Evolutionary conservation across 2,113 vertebrate species (phyloP), one percentile per base, ranked within the genome.

Genomic region (Myrmecobius fasciatus): DNA sequence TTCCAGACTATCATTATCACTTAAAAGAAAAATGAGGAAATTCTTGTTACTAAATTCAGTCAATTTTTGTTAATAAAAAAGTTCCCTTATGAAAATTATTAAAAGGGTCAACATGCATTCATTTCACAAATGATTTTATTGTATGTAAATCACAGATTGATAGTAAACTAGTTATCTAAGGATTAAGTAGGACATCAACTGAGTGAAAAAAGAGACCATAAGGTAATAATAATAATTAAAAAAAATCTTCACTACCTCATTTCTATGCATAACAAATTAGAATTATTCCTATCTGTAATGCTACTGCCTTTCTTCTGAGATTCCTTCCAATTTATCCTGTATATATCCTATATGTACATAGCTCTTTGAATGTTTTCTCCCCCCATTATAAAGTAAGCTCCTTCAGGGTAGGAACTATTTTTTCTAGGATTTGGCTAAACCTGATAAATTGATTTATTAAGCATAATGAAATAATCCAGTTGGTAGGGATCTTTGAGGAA

Each of bases 1-100:
- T 93, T 98, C 98, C 97, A 97, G 97, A 46, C 46, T 95, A 47
- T 98, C 98, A 94, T 98, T 98, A 2, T 97, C 98, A 83, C 99
- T 99, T 97, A 97, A 93, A 94, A 98, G 90, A 93, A 95, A 99
- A 95, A 67, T 36, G 36, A 98, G 56, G 7, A 98, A 96, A 98
- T 46, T 93, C 54, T 7, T 88, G 96, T 97, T 95, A 94, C 31
- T 8, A 2, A 26, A 5, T 95, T 75, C 91, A 24, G 17, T 75
- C 28, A 9, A 8, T 2, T 3, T 0, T 14, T 94, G 56, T 93
- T 94, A 94, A 89, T 5, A 92, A 48, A 9, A 93, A 8, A 92
- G 0, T 52, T 91, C 31, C 43, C 36, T 93, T n/a, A 53, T 51
- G 56, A 1, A 83, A 43, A 47, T 53, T 94, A 48, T 94, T 31